Evolutionary conservation across 2,797 vertebrate genomes (phyloP).

Genomic region (Sphaeramia orbicularis): DNA sequence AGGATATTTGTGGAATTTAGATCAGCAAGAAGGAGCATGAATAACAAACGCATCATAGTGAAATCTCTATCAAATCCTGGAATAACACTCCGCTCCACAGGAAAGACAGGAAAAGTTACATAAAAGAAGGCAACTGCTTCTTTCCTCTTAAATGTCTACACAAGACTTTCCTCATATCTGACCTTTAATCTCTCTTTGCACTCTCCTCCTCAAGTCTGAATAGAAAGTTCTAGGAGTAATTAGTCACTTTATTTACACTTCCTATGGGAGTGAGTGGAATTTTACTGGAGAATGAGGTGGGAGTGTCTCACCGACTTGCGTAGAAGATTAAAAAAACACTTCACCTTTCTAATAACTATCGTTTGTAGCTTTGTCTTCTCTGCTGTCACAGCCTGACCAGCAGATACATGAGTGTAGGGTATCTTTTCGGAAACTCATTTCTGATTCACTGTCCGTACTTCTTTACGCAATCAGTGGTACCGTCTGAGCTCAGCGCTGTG

Average conservation of each 20-base stretch:
- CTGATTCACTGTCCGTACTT: constrained; percentile 20
- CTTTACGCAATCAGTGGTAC: constrained; percentile 30
- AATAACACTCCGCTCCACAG: constrained; percentile 43
- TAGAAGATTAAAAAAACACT: constrained; percentile 39
- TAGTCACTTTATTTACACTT: constrained; percentile 29
- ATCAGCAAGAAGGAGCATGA: constrained; percentile 20
- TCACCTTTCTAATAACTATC: constrained; percentile 10
- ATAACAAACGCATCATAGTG: constrained; percentile 57
- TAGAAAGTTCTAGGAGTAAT: constrained; percentile 17
- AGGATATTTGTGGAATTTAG: constrained; percentile 35
- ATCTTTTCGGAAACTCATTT: constrained; percentile 19
- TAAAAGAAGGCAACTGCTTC: background rate
- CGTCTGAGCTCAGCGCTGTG: background rate
- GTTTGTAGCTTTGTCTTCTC: constrained; percentile 5
- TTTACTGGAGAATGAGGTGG: constrained; percentile 34
- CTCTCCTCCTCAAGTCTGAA: constrained; percentile 5
- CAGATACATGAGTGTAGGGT: constrained; percentile 25
- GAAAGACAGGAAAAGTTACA: constrained; percentile 34
- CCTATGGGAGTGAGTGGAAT: constrained; percentile 62
- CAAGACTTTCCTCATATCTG: constrained; percentile 26
- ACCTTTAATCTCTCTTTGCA: constrained; percentile 13
- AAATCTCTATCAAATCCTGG: constrained; percentile 70
- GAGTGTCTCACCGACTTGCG: constrained; percentile 27
- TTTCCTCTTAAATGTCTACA: constrained; percentile 15
- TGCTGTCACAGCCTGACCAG: background rate